These are phyloP conservation scores for Calcarius ornatus DNA, from an alignment of 2,113 vertebrate genomes.

Conservation along the genomic window DNA sequence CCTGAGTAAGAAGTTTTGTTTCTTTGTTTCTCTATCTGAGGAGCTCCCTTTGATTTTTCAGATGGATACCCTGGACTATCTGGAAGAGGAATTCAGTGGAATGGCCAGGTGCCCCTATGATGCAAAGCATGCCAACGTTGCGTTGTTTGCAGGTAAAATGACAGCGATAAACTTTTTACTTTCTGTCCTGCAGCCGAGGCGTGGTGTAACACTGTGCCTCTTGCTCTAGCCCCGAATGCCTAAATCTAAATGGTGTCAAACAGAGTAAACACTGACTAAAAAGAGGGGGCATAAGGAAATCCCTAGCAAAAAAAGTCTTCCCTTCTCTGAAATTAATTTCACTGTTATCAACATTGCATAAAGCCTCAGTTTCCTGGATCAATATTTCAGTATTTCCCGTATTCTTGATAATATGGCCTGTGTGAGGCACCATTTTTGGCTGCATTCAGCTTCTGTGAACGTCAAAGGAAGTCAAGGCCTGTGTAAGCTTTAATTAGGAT, in stretches of 20 bases:
- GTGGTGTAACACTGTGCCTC: neutral
- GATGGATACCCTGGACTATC: slow-evolving; percentile 90
- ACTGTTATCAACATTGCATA: neutral
- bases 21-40: slow-evolving; percentile 27
- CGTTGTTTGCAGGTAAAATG: slow-evolving; percentile 90
- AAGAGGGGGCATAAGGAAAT: neutral
- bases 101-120: slow-evolving; percentile 99
- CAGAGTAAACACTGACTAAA: neutral
- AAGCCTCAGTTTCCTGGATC: neutral
- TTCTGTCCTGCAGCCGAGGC: neutral
- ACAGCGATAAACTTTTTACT: neutral
- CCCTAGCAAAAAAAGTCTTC: neutral
- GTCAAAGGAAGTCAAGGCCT: neutral
- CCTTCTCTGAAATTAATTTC: neutral
- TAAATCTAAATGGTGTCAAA: neutral
- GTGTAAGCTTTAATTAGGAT: neutral
- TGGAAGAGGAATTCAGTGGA: slow-evolving; percentile 95
- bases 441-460: neutral
- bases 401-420: neutral
- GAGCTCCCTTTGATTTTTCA: slow-evolving; percentile 61
- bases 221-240: neutral
- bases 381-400: neutral
- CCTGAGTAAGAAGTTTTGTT: neutral
- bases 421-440: neutral
- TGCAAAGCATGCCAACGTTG: slow-evolving; percentile 95